phyloP scores from a whole-genome alignment of 2,113 vertebrate species.

The Paedocypris sp. region DNA sequence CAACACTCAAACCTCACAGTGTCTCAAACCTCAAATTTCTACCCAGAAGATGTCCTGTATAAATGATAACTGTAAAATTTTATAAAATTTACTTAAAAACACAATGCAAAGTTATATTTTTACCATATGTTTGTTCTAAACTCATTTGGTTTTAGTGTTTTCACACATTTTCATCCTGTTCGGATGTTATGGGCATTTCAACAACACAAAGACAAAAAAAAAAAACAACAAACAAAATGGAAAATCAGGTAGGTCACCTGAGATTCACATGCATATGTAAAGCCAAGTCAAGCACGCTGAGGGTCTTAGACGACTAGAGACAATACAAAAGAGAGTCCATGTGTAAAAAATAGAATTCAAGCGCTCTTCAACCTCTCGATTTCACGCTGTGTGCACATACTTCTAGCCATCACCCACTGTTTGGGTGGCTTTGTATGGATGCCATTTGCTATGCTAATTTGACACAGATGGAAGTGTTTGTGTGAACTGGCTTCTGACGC shows the following conservation, averaged over 20 bases:
- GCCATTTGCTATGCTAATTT: conserved; percentile 27
- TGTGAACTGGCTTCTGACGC: neutral
- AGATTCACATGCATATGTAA: neutral
- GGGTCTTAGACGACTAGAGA: neutral
- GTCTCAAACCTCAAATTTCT: too few relatives aligned
- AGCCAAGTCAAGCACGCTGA: neutral
- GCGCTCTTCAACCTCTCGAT: neutral
- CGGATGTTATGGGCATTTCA: too few relatives aligned
- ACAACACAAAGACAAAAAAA: too few relatives aligned
- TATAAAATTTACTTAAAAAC: too few relatives aligned
- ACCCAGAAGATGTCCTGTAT: too few relatives aligned
- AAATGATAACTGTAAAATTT: too few relatives aligned
- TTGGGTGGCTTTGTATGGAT: neutral
- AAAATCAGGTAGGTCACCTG: neutral
- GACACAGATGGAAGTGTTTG: conserved; percentile 26
- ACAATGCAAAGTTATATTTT: too few relatives aligned
- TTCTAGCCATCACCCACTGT: neutral
- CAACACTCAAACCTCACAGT: too few relatives aligned
- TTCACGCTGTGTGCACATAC: conserved; percentile 9
- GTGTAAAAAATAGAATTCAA: neutral
- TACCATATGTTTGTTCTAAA: too few relatives aligned
- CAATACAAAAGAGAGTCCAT: neutral
- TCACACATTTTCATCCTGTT: too few relatives aligned
- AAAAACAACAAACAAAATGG: too few relatives aligned
- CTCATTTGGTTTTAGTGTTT: too few relatives aligned